A percentile compares a stretch with the other conserved stretches of the same genome.
Conservation (phyloP, 2,797 vertebrate species). For the Rhadinocentrus ornatus region DNA sequence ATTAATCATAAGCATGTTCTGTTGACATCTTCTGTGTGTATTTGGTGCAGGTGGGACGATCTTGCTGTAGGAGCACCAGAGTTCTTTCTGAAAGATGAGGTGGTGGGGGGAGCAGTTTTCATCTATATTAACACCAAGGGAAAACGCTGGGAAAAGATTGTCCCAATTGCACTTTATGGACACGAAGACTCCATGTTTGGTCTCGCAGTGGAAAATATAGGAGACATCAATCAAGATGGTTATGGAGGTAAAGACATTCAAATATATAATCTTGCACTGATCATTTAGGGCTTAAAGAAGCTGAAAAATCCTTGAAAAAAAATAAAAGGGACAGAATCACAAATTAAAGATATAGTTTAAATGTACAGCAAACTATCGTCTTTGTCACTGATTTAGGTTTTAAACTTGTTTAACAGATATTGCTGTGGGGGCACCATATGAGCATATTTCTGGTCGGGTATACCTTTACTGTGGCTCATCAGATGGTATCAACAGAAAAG, state of each 20-base stretch:
- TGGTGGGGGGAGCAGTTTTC: conserved; percentile 90
- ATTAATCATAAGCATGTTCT: background rate
- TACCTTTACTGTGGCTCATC: conserved; percentile 90
- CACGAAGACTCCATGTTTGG: conserved; percentile 93
- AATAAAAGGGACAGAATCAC: background rate
- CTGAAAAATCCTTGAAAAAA: conserved; percentile 1
- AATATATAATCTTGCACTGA: background rate
- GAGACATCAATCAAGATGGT: conserved; percentile 91
- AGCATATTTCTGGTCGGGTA: conserved; percentile 87
- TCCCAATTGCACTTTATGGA: conserved; percentile 84
- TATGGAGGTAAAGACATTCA: conserved; percentile 83
- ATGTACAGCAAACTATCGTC: background rate
- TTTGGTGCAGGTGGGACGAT: conserved; percentile 89
- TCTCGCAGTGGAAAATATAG: conserved; percentile 89
- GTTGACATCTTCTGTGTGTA: background rate
- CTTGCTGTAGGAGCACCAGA: conserved; percentile 92
- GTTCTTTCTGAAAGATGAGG: conserved; percentile 86
- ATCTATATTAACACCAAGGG: conserved; percentile 89
- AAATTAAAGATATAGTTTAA: background rate
- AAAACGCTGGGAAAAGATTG: conserved; percentile 81
- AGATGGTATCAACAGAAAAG: conserved; percentile 82
- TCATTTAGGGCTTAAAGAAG: background rate
- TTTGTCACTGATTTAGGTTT: background rate
- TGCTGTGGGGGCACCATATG: conserved; percentile 92
- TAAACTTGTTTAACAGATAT: conserved; percentile 83